Conservation (phyloP, 2,113 vertebrate species). For the Ochotona curzoniae region DNA sequence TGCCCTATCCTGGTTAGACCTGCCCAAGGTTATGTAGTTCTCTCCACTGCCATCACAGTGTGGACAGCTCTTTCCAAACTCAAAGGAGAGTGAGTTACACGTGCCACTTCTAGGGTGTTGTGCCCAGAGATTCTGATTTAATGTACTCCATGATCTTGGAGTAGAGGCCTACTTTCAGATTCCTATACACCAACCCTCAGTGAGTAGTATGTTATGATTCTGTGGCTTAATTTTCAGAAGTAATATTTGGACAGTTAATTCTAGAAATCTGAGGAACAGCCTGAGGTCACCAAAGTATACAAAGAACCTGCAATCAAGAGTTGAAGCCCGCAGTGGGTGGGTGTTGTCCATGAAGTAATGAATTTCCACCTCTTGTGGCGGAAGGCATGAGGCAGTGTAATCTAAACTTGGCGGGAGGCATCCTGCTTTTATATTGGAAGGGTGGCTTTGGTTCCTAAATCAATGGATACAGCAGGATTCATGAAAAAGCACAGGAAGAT, state of each 20-base stretch:
- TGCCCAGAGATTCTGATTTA: background rate
- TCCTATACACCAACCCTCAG: background rate
- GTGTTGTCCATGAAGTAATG: background rate
- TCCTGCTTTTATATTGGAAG: background rate
- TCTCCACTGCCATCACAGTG: background rate
- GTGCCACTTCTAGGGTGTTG: background rate
- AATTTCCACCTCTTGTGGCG: background rate
- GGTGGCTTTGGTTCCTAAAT: background rate
- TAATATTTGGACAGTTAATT: background rate
- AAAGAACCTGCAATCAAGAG: background rate
- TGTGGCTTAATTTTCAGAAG: conserved; percentile 24
- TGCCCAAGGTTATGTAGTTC: background rate
- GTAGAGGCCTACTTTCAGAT: background rate
- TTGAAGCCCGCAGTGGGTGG: background rate
- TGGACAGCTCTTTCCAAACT: background rate
- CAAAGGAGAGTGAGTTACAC: background rate
- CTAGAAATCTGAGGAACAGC: background rate
- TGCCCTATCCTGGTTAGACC: background rate
- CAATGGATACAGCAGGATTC: background rate
- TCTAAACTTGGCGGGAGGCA: background rate
- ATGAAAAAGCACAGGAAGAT: background rate
- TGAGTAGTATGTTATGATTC: background rate
- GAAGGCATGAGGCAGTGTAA: background rate
- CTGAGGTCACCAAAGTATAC: no score
- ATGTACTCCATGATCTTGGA: background rate